Conservation (phyloP, 2,797 vertebrate genomes). For the Borostomias antarcticus region DNA sequence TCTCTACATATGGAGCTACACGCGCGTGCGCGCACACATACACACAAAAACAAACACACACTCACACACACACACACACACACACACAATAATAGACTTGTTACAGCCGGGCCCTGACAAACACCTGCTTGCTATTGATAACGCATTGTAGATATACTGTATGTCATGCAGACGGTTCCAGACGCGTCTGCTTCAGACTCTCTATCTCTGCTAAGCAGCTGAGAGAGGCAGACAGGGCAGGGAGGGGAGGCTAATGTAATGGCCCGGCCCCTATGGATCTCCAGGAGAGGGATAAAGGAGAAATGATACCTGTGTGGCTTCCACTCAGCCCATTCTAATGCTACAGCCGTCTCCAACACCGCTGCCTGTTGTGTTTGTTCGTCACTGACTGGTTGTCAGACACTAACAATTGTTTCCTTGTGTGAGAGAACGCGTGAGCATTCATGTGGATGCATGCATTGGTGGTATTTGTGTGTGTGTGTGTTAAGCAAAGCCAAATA, state of each 20-base stretch:
- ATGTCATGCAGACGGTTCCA: conserved; percentile 34
- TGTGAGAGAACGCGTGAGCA: conserved; percentile 9
- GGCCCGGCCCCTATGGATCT: conserved; percentile 33
- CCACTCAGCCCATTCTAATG: too few species aligned
- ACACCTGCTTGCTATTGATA: conserved; percentile 23
- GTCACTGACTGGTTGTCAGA: too few species aligned
- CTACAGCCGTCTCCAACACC: too few species aligned
- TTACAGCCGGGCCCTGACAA: conserved; percentile 15
- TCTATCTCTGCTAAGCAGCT: conserved; percentile 32
- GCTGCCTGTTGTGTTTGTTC: too few species aligned
- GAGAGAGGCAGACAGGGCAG: conserved; percentile 33
- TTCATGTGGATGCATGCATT: neutral
- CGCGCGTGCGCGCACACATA: neutral
- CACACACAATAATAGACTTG: conserved; percentile 4
- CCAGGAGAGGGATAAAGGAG: conserved; percentile 22
- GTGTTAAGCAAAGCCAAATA: neutral
- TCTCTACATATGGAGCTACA: neutral
- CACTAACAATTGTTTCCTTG: neutral
- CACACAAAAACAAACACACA: conserved; percentile 12
- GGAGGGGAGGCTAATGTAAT: conserved; percentile 45
- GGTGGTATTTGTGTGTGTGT: neutral
- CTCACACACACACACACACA: conserved; percentile 8
- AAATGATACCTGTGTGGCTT: too few species aligned
- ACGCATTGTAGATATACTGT: conserved; percentile 16
- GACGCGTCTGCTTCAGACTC: conserved; percentile 46